Evolutionary conservation across 1,140 invertebrate genomes (phyloP).

Genomic region (Anastrepha ludens): DNA sequence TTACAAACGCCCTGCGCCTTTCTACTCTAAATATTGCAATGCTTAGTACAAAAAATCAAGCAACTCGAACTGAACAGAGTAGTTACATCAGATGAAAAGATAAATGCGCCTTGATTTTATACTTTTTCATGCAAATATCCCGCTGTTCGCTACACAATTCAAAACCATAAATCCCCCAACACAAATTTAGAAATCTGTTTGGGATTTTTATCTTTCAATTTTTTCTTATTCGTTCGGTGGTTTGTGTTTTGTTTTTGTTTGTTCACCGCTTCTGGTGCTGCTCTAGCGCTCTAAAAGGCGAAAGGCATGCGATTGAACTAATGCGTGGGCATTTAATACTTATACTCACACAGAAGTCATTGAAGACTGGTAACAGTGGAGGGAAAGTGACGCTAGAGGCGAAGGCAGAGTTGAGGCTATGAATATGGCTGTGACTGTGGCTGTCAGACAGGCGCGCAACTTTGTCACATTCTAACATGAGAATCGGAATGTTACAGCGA

Average conservation of each 20-base stretch:
- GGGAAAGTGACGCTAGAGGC: neutral
- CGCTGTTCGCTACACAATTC: slow-evolving; percentile 47
- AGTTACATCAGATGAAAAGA: neutral
- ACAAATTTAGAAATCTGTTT: slow-evolving; percentile 52
- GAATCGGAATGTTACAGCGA: slow-evolving; percentile 15
- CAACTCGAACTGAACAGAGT: no score
- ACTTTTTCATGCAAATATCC: slow-evolving; percentile 51
- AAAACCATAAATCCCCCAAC: slow-evolving; percentile 49
- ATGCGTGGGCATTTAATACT: slow-evolving; percentile 47
- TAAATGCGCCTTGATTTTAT: slow-evolving; percentile 45
- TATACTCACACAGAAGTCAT: neutral
- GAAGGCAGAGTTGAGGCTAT: neutral
- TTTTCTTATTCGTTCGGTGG: neutral
- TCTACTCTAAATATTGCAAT: neutral
- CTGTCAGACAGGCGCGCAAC: neutral
- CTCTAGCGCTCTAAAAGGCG: neutral
- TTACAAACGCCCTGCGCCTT: neutral
- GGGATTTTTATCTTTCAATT: slow-evolving; percentile 29
- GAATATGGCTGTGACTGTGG: neutral
- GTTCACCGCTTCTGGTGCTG: neutral
- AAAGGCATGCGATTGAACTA: slow-evolving; percentile 26
- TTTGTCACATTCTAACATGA: slow-evolving; percentile 50
- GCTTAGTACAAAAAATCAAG: neutral
- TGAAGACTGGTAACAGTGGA: neutral
- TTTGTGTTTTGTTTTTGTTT: neutral